These are phyloP conservation scores for Gasterosteus nipponicus DNA, from an alignment of 2,113 vertebrate genomes.

Conservation along the genomic window DNA sequence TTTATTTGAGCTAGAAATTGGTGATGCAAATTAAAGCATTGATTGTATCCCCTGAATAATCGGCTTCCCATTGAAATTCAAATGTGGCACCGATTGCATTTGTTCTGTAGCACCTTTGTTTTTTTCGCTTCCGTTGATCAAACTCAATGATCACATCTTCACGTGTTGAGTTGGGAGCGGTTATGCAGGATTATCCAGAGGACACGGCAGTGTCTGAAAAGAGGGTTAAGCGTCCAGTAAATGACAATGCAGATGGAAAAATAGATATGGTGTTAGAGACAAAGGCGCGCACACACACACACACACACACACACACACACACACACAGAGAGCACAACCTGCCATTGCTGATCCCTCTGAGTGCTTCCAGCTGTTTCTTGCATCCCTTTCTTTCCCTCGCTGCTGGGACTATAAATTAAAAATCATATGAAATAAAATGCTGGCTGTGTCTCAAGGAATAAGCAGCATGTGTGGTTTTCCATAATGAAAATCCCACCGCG, in stretches of 20 bases:
- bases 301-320: conserved; percentile 1
- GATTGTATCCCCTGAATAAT: conserved; percentile 35
- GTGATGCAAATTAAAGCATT: conserved; percentile 39
- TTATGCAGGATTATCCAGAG: background rate
- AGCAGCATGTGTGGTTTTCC: conserved; percentile 34
- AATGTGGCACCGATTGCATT: background rate
- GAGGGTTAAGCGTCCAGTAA: background rate
- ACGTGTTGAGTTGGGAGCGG: background rate
- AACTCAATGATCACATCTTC: background rate
- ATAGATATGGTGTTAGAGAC: background rate
- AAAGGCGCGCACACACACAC: background rate
- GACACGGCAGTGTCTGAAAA: background rate
- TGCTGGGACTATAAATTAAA: conserved; percentile 49
- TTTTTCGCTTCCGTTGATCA: background rate
- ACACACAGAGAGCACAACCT: conserved; percentile 1
- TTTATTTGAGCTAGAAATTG: conserved; percentile 13
- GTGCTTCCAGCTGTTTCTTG: conserved; percentile 53
- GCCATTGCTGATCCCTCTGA: conserved; percentile 33
- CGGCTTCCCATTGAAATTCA: conserved; percentile 27
- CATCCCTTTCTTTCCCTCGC: conserved; percentile 16
- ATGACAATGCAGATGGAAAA: background rate
- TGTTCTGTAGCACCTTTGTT: background rate
- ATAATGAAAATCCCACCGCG: conserved; percentile 43
- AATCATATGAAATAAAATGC: conserved; percentile 50
- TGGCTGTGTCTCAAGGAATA: conserved; percentile 28